phyloP scores from a whole-genome alignment of 2,113 vertebrate species.

The Diadophis punctatus region DNA sequence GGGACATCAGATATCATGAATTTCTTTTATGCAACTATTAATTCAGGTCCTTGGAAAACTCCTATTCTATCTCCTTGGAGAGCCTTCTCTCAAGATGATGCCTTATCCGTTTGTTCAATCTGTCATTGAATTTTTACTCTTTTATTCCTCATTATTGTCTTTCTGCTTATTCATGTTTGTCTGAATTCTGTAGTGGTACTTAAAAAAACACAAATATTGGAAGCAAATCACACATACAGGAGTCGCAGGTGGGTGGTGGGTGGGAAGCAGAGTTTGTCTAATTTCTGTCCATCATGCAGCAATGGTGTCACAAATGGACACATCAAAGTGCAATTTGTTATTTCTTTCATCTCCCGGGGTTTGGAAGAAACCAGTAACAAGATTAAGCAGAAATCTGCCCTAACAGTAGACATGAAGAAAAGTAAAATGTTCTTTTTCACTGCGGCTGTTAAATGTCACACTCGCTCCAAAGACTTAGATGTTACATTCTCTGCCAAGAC shows the following conservation, averaged over 20 bases:
- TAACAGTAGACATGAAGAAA: background rate
- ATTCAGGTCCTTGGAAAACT: background rate
- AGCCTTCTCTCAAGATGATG: accelerated
- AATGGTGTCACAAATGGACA: background rate
- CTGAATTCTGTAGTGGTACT: background rate
- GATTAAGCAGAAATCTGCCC: background rate
- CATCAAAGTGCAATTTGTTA: background rate
- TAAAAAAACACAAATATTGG: background rate
- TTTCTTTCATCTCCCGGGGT: background rate
- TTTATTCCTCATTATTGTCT: background rate
- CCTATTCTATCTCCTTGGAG: background rate
- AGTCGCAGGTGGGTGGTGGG: accelerated
- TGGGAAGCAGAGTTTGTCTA: background rate
- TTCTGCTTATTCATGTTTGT: background rate
- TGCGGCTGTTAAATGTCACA: background rate
- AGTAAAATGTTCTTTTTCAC: background rate
- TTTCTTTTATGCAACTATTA: background rate
- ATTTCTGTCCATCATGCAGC: background rate
- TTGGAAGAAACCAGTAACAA: background rate
- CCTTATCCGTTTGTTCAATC: background rate
- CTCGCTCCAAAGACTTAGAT: background rate
- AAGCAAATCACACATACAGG: background rate
- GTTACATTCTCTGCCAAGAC: background rate
- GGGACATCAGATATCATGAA: background rate
- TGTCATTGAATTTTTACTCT: background rate